phyloP scores from a whole-genome alignment of 2,797 vertebrate genomes.

The Florisuga fusca region DNA sequence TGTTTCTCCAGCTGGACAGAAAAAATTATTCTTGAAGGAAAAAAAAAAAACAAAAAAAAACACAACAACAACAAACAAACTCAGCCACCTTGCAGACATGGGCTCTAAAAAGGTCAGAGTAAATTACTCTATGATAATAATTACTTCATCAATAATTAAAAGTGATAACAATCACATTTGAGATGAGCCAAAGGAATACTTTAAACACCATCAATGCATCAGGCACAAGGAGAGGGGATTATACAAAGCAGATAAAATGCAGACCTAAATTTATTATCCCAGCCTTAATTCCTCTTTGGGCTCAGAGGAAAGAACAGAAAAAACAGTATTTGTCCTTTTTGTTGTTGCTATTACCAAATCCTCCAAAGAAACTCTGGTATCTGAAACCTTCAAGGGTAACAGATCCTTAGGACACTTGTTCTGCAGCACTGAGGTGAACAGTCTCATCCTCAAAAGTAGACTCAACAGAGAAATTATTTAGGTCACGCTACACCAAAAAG shows the following conservation, averaged over 20 bases:
- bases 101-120: conserved; percentile 12
- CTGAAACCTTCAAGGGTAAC: not conserved
- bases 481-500: not conserved
- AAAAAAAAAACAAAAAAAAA: not conserved
- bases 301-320: not conserved
- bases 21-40: not conserved
- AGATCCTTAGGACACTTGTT: not conserved
- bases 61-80: not conserved
- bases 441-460: not conserved
- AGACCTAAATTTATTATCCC: not conserved
- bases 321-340: not conserved
- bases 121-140: conserved; percentile 34
- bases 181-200: not conserved
- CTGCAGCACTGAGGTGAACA: not conserved
- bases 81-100: not conserved
- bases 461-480: not conserved
- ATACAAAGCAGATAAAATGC: not conserved
- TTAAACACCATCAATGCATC: not conserved
- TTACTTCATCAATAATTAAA: conserved; percentile 56
- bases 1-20: not conserved
- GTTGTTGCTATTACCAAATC: not conserved
- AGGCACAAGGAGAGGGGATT: not conserved
- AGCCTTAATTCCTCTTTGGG: not conserved
- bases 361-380: not conserved
- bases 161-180: not conserved